Evolutionary conservation across 2,113 vertebrate species (phyloP).

Genomic region (Collichthys lucidus): DNA sequence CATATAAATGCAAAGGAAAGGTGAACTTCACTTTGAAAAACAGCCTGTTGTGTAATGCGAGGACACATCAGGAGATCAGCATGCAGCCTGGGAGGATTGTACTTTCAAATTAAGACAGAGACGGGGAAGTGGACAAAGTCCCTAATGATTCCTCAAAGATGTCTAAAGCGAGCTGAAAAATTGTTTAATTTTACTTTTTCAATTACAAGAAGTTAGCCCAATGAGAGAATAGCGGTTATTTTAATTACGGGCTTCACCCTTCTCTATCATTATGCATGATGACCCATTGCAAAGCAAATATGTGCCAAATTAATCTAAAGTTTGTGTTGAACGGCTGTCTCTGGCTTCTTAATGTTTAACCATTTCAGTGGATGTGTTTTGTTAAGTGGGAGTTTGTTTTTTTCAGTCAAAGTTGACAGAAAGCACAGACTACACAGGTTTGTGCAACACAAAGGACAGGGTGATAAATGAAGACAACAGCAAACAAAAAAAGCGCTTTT

Average conservation of each 20-base stretch:
- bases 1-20: background rate
- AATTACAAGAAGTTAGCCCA: slow-evolving; percentile 53
- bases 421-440: background rate
- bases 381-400: background rate
- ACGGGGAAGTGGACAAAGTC: slow-evolving; percentile 10
- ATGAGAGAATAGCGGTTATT: slow-evolving; percentile 42
- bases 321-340: slow-evolving; percentile 1
- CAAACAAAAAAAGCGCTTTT: slow-evolving; percentile 11
- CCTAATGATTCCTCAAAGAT: background rate
- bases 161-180: background rate
- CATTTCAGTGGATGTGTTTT: background rate
- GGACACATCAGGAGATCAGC: background rate
- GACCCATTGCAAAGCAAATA: slow-evolving; percentile 47
- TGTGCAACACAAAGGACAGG: background rate
- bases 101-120: background rate
- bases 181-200: slow-evolving; percentile 24
- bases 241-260: slow-evolving; percentile 49
- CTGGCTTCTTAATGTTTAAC: background rate
- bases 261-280: slow-evolving; percentile 52
- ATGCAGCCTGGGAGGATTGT: background rate
- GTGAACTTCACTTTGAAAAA: background rate
- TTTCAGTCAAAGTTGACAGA: slow-evolving; percentile 16
- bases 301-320: slow-evolving; percentile 28
- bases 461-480: slow-evolving; percentile 15
- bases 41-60: background rate